Base-by-base conservation (phyloP, 2,113 vertebrate genomes). In the Polyodon spathula region DNA sequence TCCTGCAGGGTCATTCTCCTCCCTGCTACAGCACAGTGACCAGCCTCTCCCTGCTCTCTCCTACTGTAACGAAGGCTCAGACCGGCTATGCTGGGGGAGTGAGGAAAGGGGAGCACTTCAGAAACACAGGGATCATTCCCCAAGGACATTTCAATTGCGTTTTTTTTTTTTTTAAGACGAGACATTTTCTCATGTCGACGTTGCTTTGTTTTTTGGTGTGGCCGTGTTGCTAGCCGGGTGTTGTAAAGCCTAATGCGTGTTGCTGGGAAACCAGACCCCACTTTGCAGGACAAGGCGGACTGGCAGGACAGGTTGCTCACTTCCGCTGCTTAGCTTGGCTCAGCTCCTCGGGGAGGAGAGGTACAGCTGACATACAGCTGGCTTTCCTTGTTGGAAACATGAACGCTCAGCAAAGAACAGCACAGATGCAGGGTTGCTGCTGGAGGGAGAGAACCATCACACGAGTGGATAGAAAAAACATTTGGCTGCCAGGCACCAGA, bases 131-230 rank as follows among this genome's bases (percentile, higher is more conserved):
- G 48, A 50, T 11, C 9, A 50, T 50, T 50, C 48, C 48, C 48
- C 12, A 50, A 50, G 48, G 12, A 50, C 48, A 50, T n/a, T 12
- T 6, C 12, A n/a, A 37, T 40, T 10, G 53, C 39, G 41, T 64
- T 66, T 39, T 70, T 69, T 65, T 52, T 64, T 67, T 71, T 74
- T 67, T 75, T 81, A 71, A 64, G 83, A 88, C 85, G 81, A 86
- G 71, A 87, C 84, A 87, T 88, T 86, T 76, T 66, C 68, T 72
- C 73, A 86, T 87, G 84, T 87, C 81, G 84, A 88, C 68, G 68
- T 77, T 81, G 77, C 80, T 86, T 76, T 62, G 50, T 66, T 66
- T 10, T 73, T 50, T 72, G 73, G 66, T 76, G 68, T 71, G 80
- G 57, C 71, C 63, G 54, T 55, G 66, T 68, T 64, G 73, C 79